Base-by-base conservation (phyloP, 2,113 vertebrate genomes). In the Ploceus nigricollis region DNA sequence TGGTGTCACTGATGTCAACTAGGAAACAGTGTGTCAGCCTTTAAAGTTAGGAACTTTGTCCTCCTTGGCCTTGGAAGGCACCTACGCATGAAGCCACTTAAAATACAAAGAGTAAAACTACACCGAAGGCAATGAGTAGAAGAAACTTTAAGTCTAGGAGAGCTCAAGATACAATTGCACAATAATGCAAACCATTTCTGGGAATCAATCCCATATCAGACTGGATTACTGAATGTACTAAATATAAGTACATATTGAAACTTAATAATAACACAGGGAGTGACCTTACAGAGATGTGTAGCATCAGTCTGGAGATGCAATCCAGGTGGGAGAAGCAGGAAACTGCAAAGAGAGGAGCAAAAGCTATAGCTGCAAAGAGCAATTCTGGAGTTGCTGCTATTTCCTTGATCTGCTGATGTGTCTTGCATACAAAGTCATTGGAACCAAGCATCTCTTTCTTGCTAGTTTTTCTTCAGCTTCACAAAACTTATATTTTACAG, bases 211-310 rank as follows among this genome's bases (percentile, higher is more conserved):
- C 83, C 23, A 0, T 69, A 87, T 68, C 91, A 61, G 87, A 44
- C 73, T 48, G 68, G 39, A 58, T 96, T 92, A 71, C 64, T 87
- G 58, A 70, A 60, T 71, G 60, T 87, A 68, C 79, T 65, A 92
- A 78, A 87, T 92, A 75, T 35, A 83, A 91, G 60, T 60, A 60
- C 44, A 51, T 75, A 44, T 31, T 91, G 92, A 93, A 97, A 89
- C 79, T 86, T 94, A 66, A 25, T 87, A 68, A 58, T 61, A 86
- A 78, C 60, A 42, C 13, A 11, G 50, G 37, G 76, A 82, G 13
- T 78, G 60, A 84, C 84, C 39, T 87, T 68, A 89, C 44, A 63
- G 81, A 64, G 65, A 27, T 63, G 9, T 1, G 24, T 63, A 63
- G 25, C 37, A 18, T 79, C n/a, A 22, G 37, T 17, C 35, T 66